phyloP scores from a whole-genome alignment of 2,888 invertebrate species.

The Drosophila phalerata region DNA sequence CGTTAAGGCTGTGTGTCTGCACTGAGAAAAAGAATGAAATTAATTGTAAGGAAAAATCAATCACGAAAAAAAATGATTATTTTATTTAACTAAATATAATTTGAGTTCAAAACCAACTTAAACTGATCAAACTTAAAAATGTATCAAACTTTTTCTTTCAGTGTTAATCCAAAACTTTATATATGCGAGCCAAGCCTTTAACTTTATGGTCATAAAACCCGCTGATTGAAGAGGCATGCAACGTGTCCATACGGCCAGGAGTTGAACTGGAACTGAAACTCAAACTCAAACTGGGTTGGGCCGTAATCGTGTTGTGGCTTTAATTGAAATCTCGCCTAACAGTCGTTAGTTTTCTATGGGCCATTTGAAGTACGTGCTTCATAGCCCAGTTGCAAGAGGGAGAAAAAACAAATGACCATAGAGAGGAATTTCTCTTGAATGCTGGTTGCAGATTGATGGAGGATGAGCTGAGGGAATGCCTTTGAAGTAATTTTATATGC shows the following conservation, averaged over 20 bases:
- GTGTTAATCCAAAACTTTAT: conserved; percentile 32
- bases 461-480: background rate
- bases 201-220: conserved; percentile 50
- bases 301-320: conserved; percentile 54
- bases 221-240: conserved; percentile 58
- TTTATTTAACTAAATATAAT: background rate
- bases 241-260: conserved; percentile 60
- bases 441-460: background rate
- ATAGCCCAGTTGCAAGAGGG: conserved; percentile 27
- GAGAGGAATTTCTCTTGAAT: background rate
- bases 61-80: no score
- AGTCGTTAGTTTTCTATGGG: conserved; percentile 53
- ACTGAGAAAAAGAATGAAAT: background rate
- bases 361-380: conserved; percentile 75
- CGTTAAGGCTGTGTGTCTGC: conserved; percentile 36
- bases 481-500: conserved; percentile 49
- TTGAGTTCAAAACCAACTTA: background rate
- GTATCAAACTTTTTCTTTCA: conserved; percentile 8
- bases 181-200: conserved; percentile 55
- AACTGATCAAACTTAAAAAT: background rate
- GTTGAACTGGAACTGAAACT: conserved; percentile 12
- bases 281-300: conserved; percentile 19
- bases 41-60: background rate
- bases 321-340: conserved; percentile 73
- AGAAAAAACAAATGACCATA: conserved; percentile 27